Conservation (phyloP, 2,888 invertebrate species). For the Oscheius sp. region DNA sequence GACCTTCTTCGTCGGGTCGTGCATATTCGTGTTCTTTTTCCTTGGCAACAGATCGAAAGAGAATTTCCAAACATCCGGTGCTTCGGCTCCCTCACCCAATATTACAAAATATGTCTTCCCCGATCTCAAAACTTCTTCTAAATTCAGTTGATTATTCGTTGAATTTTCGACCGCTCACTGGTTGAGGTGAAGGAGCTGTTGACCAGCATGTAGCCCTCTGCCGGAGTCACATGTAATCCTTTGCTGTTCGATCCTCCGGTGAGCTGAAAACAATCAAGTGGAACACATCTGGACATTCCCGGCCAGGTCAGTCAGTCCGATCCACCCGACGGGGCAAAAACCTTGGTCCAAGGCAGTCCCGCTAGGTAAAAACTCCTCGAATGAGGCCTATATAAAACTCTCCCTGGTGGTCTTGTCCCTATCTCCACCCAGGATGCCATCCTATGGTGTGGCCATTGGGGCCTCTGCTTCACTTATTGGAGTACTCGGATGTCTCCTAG, state of each 20-base stretch:
- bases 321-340: slow-evolving; percentile 17
- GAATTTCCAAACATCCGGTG: slow-evolving; percentile 62
- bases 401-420: background rate
- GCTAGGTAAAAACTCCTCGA: background rate
- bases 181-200: slow-evolving; percentile 54
- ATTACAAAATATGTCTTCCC: slow-evolving; percentile 67
- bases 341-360: background rate
- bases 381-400: background rate
- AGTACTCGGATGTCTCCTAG: slow-evolving; percentile 49
- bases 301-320: slow-evolving; percentile 21
- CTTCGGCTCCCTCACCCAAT: slow-evolving; percentile 66
- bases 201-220: slow-evolving; percentile 60
- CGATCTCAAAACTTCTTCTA: slow-evolving; percentile 37
- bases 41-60: slow-evolving; percentile 66
- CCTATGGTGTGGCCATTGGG: slow-evolving; percentile 53
- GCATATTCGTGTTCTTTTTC: slow-evolving; percentile 21
- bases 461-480: slow-evolving; percentile 50
- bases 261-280: slow-evolving; percentile 39
- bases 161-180: slow-evolving; percentile 1
- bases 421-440: slow-evolving; percentile 40
- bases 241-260: slow-evolving; percentile 68
- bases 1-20: slow-evolving; percentile 46
- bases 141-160: no score
- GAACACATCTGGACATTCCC: no score
- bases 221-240: slow-evolving; percentile 69